These are phyloP conservation scores for Saguinus imperator DNA, from an alignment of 2,113 vertebrate species.

Conservation along the genomic window DNA sequence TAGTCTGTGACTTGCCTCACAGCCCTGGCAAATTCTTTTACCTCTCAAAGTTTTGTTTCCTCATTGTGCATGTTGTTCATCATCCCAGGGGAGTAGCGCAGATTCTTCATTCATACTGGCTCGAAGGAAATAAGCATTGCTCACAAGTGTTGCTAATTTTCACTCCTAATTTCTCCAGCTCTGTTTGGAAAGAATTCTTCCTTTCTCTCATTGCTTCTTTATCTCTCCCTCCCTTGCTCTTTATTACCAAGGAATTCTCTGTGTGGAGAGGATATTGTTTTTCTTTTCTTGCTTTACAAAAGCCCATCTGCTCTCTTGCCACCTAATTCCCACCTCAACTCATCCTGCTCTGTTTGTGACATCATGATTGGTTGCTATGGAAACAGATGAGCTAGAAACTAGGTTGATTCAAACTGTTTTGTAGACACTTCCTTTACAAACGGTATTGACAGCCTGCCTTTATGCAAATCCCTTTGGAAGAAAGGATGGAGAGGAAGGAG, in stretches of 20 bases:
- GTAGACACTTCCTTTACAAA: neutral
- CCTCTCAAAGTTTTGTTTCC: neutral
- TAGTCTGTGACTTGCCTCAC: neutral
- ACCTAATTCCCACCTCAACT: neutral
- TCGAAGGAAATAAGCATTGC: neutral
- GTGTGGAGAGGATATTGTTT: neutral
- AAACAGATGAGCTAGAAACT: conserved; percentile 42
- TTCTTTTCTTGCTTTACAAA: conserved; percentile 7
- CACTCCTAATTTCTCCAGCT: neutral
- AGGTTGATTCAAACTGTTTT: neutral
- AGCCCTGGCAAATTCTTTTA: neutral
- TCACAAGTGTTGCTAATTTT: neutral
- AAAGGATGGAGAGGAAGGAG: neutral
- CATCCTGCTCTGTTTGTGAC: neutral
- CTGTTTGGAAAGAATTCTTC: conserved; percentile 9
- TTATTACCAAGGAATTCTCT: neutral
- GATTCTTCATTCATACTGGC: neutral
- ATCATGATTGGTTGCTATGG: neutral
- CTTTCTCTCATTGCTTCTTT: conserved; percentile 30
- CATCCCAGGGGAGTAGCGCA: neutral
- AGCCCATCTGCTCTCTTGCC: conserved; percentile 29
- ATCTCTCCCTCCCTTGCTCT: conserved; percentile 44
- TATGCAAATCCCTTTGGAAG: conserved; percentile 39
- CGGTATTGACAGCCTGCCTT: conserved; percentile 14
- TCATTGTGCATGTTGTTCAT: neutral